Percentiles rank a stretch among this genome's conserved stretches.
phyloP scores from a whole-genome alignment of 2,888 invertebrate species.

The Drosophila phalerata region DNA sequence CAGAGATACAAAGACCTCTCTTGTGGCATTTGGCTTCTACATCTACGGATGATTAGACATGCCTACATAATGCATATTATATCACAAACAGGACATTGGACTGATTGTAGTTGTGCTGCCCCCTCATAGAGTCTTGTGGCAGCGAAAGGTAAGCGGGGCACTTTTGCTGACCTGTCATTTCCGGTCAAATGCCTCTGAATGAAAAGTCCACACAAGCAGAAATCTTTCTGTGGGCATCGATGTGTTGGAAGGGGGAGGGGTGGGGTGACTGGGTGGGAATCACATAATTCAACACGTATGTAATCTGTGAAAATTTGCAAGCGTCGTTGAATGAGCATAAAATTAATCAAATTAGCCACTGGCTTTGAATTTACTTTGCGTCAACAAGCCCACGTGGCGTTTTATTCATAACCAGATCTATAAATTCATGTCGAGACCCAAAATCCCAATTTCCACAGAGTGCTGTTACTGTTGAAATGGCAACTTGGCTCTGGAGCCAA shows the following conservation, averaged over 20 bases:
- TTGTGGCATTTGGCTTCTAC: conserved; percentile 68
- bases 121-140: neutral
- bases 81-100: neutral
- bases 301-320: conserved; percentile 71
- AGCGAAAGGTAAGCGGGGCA: conserved; percentile 66
- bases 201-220: conserved; percentile 58
- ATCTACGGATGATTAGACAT: conserved; percentile 75
- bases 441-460: neutral
- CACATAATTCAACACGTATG: conserved; percentile 57
- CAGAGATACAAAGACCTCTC: conserved; percentile 48
- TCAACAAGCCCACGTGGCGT: conserved; percentile 50
- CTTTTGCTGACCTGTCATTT: conserved; percentile 80
- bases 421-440: conserved; percentile 17
- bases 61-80: conserved; percentile 24
- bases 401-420: conserved; percentile 61
- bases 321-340: conserved; percentile 68
- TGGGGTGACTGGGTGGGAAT: neutral
- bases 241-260: neutral
- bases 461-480: neutral
- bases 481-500: neutral
- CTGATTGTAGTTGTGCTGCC: neutral
- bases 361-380: conserved; percentile 51
- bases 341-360: conserved; percentile 75
- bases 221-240: conserved; percentile 27
- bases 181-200: conserved; percentile 76